Conservation (phyloP, 2,113 vertebrate species). For the Ailurus styani region DNA sequence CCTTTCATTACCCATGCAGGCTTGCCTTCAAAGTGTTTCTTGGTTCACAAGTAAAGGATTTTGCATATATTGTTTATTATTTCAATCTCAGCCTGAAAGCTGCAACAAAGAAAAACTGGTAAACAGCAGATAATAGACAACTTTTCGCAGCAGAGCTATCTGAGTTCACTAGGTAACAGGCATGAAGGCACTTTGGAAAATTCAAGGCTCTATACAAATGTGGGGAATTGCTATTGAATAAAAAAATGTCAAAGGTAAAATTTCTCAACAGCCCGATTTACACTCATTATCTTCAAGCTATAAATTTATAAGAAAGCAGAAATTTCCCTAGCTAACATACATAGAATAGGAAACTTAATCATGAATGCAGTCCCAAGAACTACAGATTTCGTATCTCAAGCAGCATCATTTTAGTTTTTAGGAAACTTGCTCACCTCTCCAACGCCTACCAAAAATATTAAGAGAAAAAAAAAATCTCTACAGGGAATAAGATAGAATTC, state of each 20-base stretch:
- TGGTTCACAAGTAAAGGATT: slow-evolving; percentile 34
- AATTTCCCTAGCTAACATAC: neutral
- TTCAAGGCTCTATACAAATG: neutral
- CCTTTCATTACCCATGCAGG: neutral
- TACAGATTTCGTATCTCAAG: neutral
- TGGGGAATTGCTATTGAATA: neutral
- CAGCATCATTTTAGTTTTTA: slow-evolving; percentile 21
- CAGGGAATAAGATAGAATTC: neutral
- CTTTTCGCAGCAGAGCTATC: neutral
- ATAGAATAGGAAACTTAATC: neutral
- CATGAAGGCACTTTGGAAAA: neutral
- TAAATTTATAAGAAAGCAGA: neutral
- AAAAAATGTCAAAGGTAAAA: neutral
- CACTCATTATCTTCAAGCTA: neutral
- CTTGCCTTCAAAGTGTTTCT: slow-evolving; percentile 38
- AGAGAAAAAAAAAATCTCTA: neutral
- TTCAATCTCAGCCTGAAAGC: slow-evolving; percentile 34
- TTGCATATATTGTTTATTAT: slow-evolving; percentile 34
- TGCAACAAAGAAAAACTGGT: slow-evolving; percentile 41
- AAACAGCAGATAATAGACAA: slow-evolving; percentile 48
- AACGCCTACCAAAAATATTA: neutral
- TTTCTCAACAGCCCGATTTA: neutral
- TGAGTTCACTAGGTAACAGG: neutral
- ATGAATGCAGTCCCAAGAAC: neutral
- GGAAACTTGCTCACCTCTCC: neutral